Evolutionary conservation across 2,888 invertebrate species (phyloP).

Genomic region (Toxonevra muliebris): DNA sequence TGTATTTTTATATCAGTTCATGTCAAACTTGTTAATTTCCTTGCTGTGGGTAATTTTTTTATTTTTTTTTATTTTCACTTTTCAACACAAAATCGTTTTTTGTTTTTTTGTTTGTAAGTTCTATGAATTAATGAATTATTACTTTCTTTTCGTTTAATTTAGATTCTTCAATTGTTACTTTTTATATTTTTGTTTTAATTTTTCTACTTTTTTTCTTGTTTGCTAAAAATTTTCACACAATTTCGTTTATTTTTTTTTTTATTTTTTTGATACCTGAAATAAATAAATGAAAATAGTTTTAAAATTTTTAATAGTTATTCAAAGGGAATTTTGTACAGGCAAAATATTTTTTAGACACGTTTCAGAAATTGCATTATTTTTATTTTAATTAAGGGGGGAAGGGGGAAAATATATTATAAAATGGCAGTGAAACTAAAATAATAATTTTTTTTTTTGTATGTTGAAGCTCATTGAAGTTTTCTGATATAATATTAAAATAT

Average conservation of each 20-base stretch:
- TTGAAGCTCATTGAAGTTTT: too few relatives aligned
- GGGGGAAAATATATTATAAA: too few relatives aligned
- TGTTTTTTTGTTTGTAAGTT: slow-evolving; percentile 17
- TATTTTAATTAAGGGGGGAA: slow-evolving; percentile 6
- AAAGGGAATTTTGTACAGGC: not conserved
- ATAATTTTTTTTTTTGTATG: not conserved
- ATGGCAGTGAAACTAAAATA: too few relatives aligned
- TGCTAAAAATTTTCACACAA: too few relatives aligned
- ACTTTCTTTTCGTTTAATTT: slow-evolving; percentile 3
- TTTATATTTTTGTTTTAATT: slow-evolving; percentile 18
- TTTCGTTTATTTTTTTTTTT: not conserved
- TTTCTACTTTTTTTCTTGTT: slow-evolving; percentile 15
- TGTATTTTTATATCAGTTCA: not conserved
- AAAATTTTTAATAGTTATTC: slow-evolving; percentile 18
- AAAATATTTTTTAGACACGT: not conserved
- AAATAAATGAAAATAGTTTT: slow-evolving; percentile 36
- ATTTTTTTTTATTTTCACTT: too few relatives aligned
- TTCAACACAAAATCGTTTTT: not conserved
- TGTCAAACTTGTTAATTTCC: not conserved
- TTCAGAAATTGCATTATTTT: not conserved
- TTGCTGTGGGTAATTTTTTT: slow-evolving; percentile 14
- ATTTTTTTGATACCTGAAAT: slow-evolving; percentile 31
- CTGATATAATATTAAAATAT: too few relatives aligned
- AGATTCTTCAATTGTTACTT: slow-evolving; percentile 3
- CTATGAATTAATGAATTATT: too few relatives aligned